Evolutionary conservation across 2,113 vertebrate species (phyloP).

Genomic region (Danio rerio): DNA sequence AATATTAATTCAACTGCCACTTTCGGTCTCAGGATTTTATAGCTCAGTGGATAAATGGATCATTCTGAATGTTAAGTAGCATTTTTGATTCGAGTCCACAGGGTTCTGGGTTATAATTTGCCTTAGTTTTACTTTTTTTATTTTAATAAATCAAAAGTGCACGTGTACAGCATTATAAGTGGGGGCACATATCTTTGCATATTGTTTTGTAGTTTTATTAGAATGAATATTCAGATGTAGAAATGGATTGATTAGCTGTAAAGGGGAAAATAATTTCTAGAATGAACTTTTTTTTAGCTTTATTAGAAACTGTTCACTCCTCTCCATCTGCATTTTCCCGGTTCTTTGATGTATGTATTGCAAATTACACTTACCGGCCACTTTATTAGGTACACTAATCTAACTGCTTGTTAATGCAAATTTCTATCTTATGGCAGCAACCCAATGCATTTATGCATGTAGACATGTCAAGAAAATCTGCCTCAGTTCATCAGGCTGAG

Average conservation of each 20-base stretch:
- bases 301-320: not conserved
- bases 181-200: not conserved
- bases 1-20: not conserved
- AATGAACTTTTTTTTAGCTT: not conserved
- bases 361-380: no score
- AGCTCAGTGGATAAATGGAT: not conserved
- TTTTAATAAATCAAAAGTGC: not conserved
- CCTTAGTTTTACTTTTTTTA: not conserved
- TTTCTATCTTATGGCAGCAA: no score
- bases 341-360: no score
- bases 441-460: no score
- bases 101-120: not conserved
- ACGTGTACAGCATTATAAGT: not conserved
- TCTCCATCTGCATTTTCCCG: not conserved
- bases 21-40: not conserved
- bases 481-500: no score
- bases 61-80: slow-evolving; percentile 19
- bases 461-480: no score
- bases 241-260: not conserved
- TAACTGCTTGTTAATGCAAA: no score
- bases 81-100: not conserved
- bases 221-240: not conserved
- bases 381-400: no score
- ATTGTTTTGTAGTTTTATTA: not conserved
- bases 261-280: not conserved